Evolutionary conservation across 2,888 invertebrate genomes (phyloP), one percentile per base, ranked within the genome.

Genomic region (Sinelater perroti): DNA sequence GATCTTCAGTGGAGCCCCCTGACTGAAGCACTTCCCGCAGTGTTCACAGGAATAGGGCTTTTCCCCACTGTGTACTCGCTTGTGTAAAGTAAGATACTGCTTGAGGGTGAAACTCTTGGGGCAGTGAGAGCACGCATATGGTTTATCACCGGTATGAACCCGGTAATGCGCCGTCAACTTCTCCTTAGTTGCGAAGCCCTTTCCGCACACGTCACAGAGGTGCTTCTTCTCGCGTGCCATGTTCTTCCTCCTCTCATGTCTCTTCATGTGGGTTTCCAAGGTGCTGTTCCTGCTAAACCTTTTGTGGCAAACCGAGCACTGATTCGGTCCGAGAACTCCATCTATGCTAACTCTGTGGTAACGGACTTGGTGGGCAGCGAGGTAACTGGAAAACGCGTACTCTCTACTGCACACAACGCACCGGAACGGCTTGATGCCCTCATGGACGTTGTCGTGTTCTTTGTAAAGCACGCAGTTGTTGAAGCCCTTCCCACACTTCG

Each of bases 21-120:
- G 85, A 49, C 81, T 82, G 77, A 85, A 85, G 26, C 82, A 82
- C 73, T 85, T 85, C n/a, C 83, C 83, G 74, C 86, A 86, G 71
- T 81, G 80, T 60, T 81, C 77, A 73, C 86, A 86, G 56, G 81
- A 80, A 75, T 85, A 83, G 26, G 86, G 86, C 73, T 83, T 84
- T 74, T 85, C 85, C 0, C 85, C 85, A 60, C 82, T 83, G 74
- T 86, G 85, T 44, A 84, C 83, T 33, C 85, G 78, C 75, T 84
- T 84, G 76, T 86, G 85, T 65, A 84, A 75, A 14, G 82, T 82
- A 65, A 86, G 73, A 75, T 85, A 73, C 51, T 74, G 73, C 14
- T 66, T 64, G 45, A 74, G 74, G n/a, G 72, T 75, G 45, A 76
- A 76, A 49, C 72, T 69, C 54, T 76, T 76, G 44, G 66, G 68